Evolutionary conservation across 2,888 invertebrate genomes (phyloP).

Genomic region (Scelioninae gen. 1): DNA sequence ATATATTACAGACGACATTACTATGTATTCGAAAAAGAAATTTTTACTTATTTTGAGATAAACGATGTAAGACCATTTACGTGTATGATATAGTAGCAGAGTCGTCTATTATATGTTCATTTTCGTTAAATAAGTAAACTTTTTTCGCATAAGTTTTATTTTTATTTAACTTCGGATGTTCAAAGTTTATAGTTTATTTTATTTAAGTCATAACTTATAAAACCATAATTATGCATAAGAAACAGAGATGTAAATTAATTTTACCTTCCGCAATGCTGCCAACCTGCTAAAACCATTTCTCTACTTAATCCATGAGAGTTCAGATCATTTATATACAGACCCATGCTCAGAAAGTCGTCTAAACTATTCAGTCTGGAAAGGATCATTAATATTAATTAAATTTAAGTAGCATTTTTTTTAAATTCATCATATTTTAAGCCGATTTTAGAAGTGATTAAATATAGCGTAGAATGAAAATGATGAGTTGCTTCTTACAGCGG

Average conservation of each 20-base stretch:
- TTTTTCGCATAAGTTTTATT: too few relatives aligned
- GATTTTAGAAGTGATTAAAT: slow-evolving; percentile 16
- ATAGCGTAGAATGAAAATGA: background rate
- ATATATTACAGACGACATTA: too few relatives aligned
- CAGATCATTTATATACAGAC: slow-evolving; percentile 92
- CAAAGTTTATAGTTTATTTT: too few relatives aligned
- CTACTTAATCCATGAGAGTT: slow-evolving; percentile 93
- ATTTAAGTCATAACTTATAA: too few relatives aligned
- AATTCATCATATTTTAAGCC: slow-evolving; percentile 17
- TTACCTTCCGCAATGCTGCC: slow-evolving; percentile 92
- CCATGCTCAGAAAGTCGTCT: slow-evolving; percentile 92
- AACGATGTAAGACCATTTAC: too few relatives aligned
- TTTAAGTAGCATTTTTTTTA: background rate
- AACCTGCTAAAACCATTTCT: slow-evolving; percentile 92
- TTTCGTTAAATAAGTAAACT: too few relatives aligned
- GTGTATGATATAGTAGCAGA: too few relatives aligned
- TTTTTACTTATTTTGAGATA: too few relatives aligned
- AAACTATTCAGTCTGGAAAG: slow-evolving; percentile 90
- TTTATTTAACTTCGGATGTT: too few relatives aligned
- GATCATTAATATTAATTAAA: slow-evolving; percentile 10
- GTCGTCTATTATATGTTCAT: too few relatives aligned
- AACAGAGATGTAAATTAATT: slow-evolving; percentile 28
- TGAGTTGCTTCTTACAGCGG: slow-evolving; percentile 89
- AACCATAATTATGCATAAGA: background rate
- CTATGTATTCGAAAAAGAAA: too few relatives aligned